Conservation (phyloP, 2,113 vertebrate species). For the Lycaon pictus region DNA sequence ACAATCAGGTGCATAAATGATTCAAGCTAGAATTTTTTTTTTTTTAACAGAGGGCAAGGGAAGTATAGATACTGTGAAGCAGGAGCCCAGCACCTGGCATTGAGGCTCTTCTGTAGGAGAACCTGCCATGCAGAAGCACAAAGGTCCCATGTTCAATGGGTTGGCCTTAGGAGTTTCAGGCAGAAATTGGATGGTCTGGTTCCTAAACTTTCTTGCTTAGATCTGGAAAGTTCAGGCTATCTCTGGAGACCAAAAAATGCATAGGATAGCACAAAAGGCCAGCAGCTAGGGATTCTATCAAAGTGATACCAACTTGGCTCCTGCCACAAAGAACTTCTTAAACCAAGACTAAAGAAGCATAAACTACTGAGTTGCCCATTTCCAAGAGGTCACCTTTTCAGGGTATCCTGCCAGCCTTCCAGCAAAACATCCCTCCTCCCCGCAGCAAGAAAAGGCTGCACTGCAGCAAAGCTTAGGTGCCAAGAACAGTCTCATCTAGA, state of each 20-base stretch:
- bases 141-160: neutral
- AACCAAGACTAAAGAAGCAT: slow-evolving; percentile 4
- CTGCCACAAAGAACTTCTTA: neutral
- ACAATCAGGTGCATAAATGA: slow-evolving; percentile 42
- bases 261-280: slow-evolving; percentile 38
- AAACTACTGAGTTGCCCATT: neutral
- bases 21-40: neutral
- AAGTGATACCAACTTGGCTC: slow-evolving; percentile 5
- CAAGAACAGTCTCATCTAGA: neutral
- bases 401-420: neutral
- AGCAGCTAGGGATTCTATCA: slow-evolving; percentile 20
- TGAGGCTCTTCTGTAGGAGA: neutral
- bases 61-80: neutral
- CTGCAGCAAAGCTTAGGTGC: neutral
- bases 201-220: neutral
- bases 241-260: slow-evolving; percentile 48
- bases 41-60: neutral
- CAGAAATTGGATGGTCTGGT: slow-evolving; percentile 10
- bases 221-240: slow-evolving; percentile 42
- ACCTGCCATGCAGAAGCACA: neutral
- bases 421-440: neutral
- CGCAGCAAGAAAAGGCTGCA: neutral
- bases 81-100: neutral
- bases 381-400: neutral
- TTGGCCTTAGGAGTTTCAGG: neutral